phyloP scores from a whole-genome alignment of 2,797 vertebrate species.

The Momotus momota region DNA sequence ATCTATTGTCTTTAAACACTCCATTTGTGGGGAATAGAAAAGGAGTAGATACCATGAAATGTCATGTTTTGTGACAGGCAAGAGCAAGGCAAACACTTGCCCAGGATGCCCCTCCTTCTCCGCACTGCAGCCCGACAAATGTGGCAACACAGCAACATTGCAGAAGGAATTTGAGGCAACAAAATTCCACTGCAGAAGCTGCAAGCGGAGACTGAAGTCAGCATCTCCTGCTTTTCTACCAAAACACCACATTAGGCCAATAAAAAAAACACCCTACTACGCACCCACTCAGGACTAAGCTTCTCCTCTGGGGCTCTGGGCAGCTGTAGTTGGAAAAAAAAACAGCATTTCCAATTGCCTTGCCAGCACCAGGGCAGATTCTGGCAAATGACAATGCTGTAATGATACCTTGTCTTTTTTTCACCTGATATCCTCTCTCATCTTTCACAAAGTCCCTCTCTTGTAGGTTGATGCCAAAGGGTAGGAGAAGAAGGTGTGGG shows the following conservation, averaged over 20 bases:
- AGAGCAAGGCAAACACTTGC: neutral
- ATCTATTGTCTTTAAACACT: neutral
- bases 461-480: neutral
- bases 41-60: neutral
- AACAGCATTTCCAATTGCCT: neutral
- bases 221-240: neutral
- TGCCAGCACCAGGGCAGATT: neutral
- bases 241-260: neutral
- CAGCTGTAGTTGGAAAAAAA: neutral
- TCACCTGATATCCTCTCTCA: neutral
- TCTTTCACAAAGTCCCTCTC: neutral
- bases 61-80: neutral
- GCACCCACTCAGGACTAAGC: neutral
- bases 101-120: neutral
- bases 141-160: fast-evolving
- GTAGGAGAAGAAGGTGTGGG: neutral
- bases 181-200: neutral
- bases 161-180: neutral
- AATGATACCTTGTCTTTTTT: neutral
- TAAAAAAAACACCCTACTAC: no score
- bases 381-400: fast-evolving
- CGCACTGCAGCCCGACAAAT: fast-evolving
- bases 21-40: neutral
- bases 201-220: neutral
- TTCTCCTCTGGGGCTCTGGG: neutral